Evolutionary conservation across 2,113 vertebrate genomes (phyloP), one percentile per base, ranked within the genome.

Genomic region (Osmerus mordax): DNA sequence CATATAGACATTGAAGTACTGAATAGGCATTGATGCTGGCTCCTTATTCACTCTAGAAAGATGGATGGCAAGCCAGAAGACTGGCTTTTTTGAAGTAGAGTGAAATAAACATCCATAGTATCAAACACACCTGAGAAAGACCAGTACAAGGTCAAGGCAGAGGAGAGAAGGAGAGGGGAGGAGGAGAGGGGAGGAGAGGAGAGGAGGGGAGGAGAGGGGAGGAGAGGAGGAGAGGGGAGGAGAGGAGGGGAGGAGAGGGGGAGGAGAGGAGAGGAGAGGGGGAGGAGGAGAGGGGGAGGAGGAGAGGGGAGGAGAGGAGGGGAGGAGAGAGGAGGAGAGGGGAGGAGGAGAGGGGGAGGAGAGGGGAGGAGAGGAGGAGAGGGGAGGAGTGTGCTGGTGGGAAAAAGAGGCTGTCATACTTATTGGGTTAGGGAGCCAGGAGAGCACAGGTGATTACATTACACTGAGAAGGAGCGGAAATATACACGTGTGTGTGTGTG

Each of bases 381-480:
- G 72, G 75, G 74, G 75, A 72, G 74, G 60, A 59, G 73, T 67
- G 69, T 65, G 41, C 74, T 67, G 64, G 29, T 72, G 70, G 51
- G 21, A 67, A 64, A 70, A 65, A 32, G 77, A 73, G 75, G 70
- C 83, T 81, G 84, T 80, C 87, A 71, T 77, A 64, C 62, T 86
- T 85, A 90, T 90, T 88, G 75, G 74, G 84, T 90, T 89, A 89
- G 79, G 77, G 82, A 52, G 23, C 78, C 84, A 83, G 78, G 80
- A 84, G 82, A 78, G 78, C 71, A 70, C 80, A 86, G 82, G 86
- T 87, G 87, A 90, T 90, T 88, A 78, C 80, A 89, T 90, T 90
- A 89, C 82, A 80, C 25, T 60, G 51, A 67, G 78, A 83, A 82
- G 73, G 75, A 83, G 73, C 78, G 78, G 83, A 86, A 80, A 78